Conservation (phyloP, 1,140 invertebrate genomes). For the Brachionus manjavacas region DNA sequence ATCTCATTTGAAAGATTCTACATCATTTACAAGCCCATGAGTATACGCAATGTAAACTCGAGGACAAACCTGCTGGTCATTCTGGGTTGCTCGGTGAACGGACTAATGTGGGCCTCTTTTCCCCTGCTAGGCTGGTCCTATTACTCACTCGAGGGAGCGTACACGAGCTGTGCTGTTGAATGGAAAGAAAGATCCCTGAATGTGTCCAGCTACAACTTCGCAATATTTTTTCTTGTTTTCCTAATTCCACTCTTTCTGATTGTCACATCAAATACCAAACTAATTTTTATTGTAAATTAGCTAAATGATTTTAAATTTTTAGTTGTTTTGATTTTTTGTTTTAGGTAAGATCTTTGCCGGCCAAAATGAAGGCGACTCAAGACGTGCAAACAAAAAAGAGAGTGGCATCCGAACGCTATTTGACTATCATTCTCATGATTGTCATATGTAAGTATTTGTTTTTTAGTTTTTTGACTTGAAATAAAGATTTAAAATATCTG, state of each 20-base stretch:
- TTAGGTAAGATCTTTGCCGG: neutral
- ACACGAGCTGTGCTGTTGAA: constrained; percentile 26
- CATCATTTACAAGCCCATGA: constrained; percentile 39
- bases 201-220: constrained; percentile 29
- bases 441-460: neutral
- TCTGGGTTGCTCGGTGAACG: neutral
- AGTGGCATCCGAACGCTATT: neutral
- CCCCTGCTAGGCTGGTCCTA: constrained; percentile 31
- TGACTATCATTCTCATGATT: neutral
- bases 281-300: constrained; percentile 5
- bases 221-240: constrained; percentile 29
- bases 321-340: neutral
- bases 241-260: neutral
- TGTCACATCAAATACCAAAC: neutral
- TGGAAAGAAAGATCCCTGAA: constrained; percentile 33
- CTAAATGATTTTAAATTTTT: neutral
- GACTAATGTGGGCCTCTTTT: constrained; percentile 13
- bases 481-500: too few species aligned
- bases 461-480: too few species aligned
- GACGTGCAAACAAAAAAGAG: neutral
- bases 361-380: neutral
- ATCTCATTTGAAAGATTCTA: constrained; percentile 37
- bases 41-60: neutral
- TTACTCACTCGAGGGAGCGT: constrained; percentile 32
- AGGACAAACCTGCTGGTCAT: neutral